Evolutionary conservation across 2,113 vertebrate genomes (phyloP).

Genomic region (Aphyosemion australe): DNA sequence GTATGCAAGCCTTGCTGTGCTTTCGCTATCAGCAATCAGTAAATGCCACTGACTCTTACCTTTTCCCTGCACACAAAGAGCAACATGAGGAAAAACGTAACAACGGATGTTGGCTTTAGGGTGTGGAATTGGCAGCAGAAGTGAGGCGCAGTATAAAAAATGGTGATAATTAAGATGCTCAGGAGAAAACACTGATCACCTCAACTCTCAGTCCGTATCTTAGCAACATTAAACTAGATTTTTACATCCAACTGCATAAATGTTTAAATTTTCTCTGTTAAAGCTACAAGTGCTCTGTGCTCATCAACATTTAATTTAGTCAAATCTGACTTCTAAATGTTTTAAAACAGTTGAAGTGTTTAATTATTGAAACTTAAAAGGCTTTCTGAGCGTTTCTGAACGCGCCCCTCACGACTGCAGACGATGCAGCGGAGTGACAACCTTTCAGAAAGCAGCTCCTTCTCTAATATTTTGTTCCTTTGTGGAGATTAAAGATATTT

Average conservation of each 20-base stretch:
- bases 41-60: conserved; percentile 38
- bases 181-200: not conserved
- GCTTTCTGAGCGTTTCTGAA: conserved; percentile 1
- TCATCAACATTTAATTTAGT: not conserved
- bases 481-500: conserved; percentile 49
- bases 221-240: not conserved
- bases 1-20: conserved; percentile 53
- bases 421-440: not conserved
- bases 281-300: not conserved
- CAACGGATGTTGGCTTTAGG: not conserved
- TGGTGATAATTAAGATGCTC: not conserved
- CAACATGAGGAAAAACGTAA: conserved; percentile 1
- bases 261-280: not conserved
- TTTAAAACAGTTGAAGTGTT: not conserved
- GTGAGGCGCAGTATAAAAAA: not conserved
- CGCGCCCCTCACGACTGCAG: conserved; percentile 1
- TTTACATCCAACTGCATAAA: not conserved
- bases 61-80: conserved; percentile 9
- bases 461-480: conserved; percentile 9
- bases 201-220: not conserved
- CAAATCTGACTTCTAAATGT: not conserved
- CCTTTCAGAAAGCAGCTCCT: conserved; percentile 4
- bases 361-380: conserved; percentile 5
- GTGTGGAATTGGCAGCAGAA: not conserved
- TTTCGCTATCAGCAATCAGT: conserved; percentile 66